Percentiles rank a stretch among this genome's conserved stretches.
Conservation (phyloP, 2,888 invertebrate species). For the Entomobrya proxima region DNA sequence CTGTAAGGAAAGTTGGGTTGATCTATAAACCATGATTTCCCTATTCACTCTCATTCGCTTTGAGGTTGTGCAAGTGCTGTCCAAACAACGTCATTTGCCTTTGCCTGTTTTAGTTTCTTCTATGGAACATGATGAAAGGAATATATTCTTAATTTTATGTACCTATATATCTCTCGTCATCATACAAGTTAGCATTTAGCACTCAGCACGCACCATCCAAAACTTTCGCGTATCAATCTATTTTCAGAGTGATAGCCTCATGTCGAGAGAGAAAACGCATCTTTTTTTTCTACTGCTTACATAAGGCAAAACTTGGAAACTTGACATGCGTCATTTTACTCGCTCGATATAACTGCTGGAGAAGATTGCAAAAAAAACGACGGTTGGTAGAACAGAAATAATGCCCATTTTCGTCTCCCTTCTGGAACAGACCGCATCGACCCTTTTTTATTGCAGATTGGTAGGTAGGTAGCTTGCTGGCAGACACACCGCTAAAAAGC, state of each 20-base stretch:
- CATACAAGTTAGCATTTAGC: no score
- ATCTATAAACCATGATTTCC: no score
- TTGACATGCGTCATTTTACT: conserved; percentile 58
- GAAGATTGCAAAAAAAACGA: conserved; percentile 30
- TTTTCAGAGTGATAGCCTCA: background rate
- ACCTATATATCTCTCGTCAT: no score
- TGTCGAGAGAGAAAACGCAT: background rate
- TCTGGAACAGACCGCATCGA: background rate
- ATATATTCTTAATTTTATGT: no score
- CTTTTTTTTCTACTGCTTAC: background rate
- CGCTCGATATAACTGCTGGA: conserved; percentile 48
- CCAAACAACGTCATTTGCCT: no score
- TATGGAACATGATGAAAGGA: no score
- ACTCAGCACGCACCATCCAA: background rate
- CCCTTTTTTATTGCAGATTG: conserved; percentile 1
- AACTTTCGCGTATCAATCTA: background rate
- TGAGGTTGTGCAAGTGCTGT: no score
- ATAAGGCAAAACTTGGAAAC: background rate
- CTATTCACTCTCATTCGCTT: no score
- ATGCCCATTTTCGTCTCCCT: background rate
- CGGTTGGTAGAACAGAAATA: background rate
- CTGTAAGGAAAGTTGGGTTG: no score
- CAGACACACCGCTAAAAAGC: no score
- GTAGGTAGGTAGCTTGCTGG: no score
- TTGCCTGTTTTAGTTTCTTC: no score